Conservation (phyloP, 1,140 invertebrate genomes). For the Triops longicaudatus region DNA sequence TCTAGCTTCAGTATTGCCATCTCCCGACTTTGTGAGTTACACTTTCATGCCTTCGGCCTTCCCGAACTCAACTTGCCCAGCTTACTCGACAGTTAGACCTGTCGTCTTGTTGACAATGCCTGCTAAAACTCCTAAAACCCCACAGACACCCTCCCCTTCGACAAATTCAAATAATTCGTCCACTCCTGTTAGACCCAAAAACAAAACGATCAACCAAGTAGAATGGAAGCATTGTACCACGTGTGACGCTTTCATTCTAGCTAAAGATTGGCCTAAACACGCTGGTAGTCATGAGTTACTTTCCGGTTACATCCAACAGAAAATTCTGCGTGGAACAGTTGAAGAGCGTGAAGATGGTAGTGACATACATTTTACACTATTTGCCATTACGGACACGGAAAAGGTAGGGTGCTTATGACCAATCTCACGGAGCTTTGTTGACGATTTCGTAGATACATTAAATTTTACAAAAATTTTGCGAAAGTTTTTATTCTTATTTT, state of each 20-base stretch:
- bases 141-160: constrained; percentile 16
- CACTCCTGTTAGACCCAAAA: background rate
- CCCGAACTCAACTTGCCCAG: too few species aligned
- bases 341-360: constrained; percentile 15
- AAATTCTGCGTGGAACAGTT: background rate
- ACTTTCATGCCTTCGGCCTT: too few species aligned
- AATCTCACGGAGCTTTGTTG: too few species aligned
- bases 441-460: too few species aligned
- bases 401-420: too few species aligned
- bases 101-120: constrained; percentile 22
- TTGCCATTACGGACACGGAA: too few species aligned
- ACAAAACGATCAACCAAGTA: background rate
- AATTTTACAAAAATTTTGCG: too few species aligned
- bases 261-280: constrained; percentile 18
- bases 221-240: constrained; percentile 24
- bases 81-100: too few species aligned
- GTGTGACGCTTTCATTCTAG: background rate
- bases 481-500: too few species aligned
- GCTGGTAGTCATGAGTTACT: background rate
- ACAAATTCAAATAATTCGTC: background rate
- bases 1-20: too few species aligned
- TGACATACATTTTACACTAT: background rate
- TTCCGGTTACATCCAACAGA: background rate
- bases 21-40: too few species aligned
- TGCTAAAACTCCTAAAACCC: constrained; percentile 25